Evolutionary conservation across 2,113 vertebrate species (phyloP).

Genomic region (Antigone vipio): DNA sequence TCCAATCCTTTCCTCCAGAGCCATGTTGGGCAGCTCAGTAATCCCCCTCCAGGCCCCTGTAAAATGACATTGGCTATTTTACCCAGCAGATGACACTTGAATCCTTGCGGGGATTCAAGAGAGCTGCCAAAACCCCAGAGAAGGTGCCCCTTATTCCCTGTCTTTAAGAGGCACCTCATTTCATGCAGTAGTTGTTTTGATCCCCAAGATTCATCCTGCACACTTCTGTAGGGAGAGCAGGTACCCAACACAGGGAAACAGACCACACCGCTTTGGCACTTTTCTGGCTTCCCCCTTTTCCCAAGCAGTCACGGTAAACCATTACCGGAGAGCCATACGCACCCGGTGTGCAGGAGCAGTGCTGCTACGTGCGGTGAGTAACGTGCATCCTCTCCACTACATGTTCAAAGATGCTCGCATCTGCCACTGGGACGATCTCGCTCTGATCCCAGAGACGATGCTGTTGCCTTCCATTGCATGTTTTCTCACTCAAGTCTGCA

Average conservation of each 20-base stretch:
- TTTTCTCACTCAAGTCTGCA: not conserved
- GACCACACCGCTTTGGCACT: not conserved
- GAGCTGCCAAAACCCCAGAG: not conserved
- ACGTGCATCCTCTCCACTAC: not conserved
- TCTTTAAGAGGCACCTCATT: not conserved
- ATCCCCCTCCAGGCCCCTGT: not conserved
- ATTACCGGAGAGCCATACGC: accelerated
- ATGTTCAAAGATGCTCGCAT: not conserved
- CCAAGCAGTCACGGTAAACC: not conserved
- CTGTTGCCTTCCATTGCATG: not conserved
- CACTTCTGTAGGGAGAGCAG: not conserved
- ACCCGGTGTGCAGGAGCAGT: not conserved
- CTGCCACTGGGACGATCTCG: not conserved
- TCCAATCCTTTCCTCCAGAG: not conserved
- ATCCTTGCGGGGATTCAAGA: not conserved
- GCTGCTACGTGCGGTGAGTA: not conserved
- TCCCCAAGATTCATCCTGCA: not conserved
- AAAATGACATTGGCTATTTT: not conserved
- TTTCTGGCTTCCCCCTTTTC: not conserved
- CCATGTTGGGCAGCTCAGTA: not conserved
- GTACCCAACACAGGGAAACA: not conserved
- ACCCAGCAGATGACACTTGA: not conserved
- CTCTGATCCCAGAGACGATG: not conserved
- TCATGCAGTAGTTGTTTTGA: too few species aligned
- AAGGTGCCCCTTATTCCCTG: not conserved